Conservation (phyloP, 2,113 vertebrate genomes). For the Seriola aureovittata region DNA sequence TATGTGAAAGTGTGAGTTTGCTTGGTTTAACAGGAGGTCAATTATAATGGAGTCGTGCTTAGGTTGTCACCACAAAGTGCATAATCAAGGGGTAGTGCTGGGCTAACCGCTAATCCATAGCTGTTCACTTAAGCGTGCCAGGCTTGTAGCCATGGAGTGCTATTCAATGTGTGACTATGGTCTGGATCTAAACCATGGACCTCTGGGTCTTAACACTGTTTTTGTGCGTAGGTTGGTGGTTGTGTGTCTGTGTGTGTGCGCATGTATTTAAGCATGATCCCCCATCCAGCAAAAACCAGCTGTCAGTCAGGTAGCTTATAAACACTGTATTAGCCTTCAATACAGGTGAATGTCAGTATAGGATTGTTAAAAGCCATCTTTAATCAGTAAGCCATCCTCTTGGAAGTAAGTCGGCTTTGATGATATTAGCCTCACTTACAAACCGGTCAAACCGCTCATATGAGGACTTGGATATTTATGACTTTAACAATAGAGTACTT, state of each 20-base stretch:
- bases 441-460: slow-evolving; percentile 58
- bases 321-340: slow-evolving; percentile 73
- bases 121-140: slow-evolving; percentile 71
- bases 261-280: background rate
- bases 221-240: background rate
- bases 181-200: slow-evolving; percentile 43
- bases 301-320: slow-evolving; percentile 72
- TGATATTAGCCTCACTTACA: slow-evolving; percentile 70
- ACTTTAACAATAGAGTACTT: slow-evolving; percentile 62
- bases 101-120: slow-evolving; percentile 76
- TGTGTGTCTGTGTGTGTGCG: background rate
- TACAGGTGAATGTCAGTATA: slow-evolving; percentile 75
- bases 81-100: slow-evolving; percentile 72
- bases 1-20: slow-evolving; percentile 58
- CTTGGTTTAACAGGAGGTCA: slow-evolving; percentile 73
- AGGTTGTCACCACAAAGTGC: slow-evolving; percentile 70
- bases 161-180: slow-evolving; percentile 53
- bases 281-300: slow-evolving; percentile 31
- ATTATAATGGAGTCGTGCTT: slow-evolving; percentile 75
- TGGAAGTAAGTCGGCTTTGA: slow-evolving; percentile 58
- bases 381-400: slow-evolving; percentile 71
- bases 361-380: slow-evolving; percentile 75
- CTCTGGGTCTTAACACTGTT: slow-evolving; percentile 28
- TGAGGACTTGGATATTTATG: slow-evolving; percentile 62
- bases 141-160: slow-evolving; percentile 49